A percentile compares a stretch with the other conserved stretches of the same genome.
Conservation (phyloP, 2,888 invertebrate genomes). For the Tachina lurida region DNA sequence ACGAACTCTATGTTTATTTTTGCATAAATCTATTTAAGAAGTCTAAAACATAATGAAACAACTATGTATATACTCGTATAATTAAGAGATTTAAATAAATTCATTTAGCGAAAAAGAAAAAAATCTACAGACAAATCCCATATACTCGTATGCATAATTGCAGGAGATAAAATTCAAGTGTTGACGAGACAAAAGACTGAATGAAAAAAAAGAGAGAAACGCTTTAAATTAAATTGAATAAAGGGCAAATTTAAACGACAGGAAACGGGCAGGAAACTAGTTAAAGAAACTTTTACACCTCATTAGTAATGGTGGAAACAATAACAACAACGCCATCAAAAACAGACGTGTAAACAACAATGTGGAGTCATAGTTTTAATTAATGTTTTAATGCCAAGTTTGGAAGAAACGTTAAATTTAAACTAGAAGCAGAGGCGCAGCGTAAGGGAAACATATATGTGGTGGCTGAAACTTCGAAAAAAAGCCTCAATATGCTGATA, state of each 20-base stretch:
- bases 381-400: constrained; percentile 53
- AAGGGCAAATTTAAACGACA: constrained; percentile 17
- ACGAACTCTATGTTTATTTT: not conserved
- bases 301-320: constrained; percentile 53
- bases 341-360: constrained; percentile 33
- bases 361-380: constrained; percentile 53
- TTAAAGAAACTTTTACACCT: constrained; percentile 60
- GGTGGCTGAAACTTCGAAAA: no score
- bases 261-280: constrained; percentile 47
- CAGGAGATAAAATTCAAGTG: constrained; percentile 27
- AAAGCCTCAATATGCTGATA: no score
- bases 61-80: not conserved
- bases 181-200: not conserved
- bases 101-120: constrained; percentile 1
- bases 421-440: not conserved
- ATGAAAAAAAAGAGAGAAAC: constrained; percentile 14
- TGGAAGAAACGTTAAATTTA: constrained; percentile 21
- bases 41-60: not conserved
- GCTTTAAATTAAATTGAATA: constrained; percentile 16
- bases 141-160: not conserved
- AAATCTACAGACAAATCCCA: not conserved
- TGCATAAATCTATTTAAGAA: not conserved
- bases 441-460: no score
- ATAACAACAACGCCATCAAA: constrained; percentile 20
- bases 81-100: constrained; percentile 10